These are phyloP conservation scores for Drosophila orosa DNA, from an alignment of 1,140 invertebrate species.

Conservation along the genomic window DNA sequence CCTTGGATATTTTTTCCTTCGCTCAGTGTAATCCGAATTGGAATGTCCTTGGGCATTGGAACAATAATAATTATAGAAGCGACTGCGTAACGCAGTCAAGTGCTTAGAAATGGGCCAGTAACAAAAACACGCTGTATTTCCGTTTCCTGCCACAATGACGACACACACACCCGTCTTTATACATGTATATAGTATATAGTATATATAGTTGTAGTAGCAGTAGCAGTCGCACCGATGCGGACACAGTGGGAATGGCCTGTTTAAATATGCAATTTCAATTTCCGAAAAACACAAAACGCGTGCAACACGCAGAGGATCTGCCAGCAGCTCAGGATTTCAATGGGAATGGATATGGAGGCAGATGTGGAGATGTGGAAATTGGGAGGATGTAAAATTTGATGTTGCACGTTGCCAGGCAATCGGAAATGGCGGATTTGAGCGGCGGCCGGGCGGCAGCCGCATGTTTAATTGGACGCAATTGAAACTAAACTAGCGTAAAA, in stretches of 20 bases:
- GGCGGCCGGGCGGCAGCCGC: conserved; percentile 47
- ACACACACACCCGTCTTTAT: conserved; percentile 3
- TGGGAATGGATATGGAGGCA: conserved; percentile 3
- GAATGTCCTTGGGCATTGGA: conserved; percentile 26
- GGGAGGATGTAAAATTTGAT: conserved; percentile 62
- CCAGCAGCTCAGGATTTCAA: conserved; percentile 34
- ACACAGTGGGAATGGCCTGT: conserved; percentile 56
- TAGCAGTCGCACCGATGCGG: conserved; percentile 11
- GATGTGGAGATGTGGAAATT: conserved; percentile 1
- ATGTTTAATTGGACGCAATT: conserved; percentile 82
- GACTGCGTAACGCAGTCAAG: conserved; percentile 45
- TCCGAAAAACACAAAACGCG: conserved; percentile 77
- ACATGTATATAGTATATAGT: neutral
- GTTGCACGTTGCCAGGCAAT: conserved; percentile 56
- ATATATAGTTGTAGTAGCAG: neutral
- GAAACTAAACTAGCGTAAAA: conserved; percentile 82
- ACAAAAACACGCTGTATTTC: conserved; percentile 65
- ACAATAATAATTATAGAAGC: conserved; percentile 55
- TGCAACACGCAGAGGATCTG: conserved; percentile 61
- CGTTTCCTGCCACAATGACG: conserved; percentile 44
- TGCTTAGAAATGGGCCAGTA: conserved; percentile 48
- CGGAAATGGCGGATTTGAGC: conserved; percentile 60
- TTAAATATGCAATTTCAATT: conserved; percentile 84
- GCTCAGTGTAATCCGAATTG: conserved; percentile 5
- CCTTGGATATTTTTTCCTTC: neutral